Evolutionary conservation across 2,888 invertebrate species (phyloP), one percentile per base, ranked within the genome.

Genomic region (Plagodis dolabraria): DNA sequence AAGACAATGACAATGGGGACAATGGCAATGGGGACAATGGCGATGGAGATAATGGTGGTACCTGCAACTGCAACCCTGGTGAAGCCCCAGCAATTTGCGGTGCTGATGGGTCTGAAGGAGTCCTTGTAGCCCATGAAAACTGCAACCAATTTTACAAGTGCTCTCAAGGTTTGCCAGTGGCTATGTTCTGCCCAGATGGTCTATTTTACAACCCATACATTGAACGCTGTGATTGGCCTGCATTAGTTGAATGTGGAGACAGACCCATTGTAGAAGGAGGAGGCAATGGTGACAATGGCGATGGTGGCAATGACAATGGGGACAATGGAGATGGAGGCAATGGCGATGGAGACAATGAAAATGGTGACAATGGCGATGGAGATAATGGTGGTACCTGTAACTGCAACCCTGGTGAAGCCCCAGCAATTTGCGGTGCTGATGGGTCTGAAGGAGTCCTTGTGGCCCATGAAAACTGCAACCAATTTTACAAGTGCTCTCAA

Each of bases 141-240:
- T 80, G 80, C 50, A 75, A 77, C 49, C 53, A 72, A 54, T 79
- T 75, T 48, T 79, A 76, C 54, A 72, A 67, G 11, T 80, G 80
- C 42, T 48, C 44, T 35, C 54, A 75, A 7, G 68, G 71, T 8
- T 33, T 33, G 0, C 65, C 68, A 7, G 62, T 70, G 8, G 49
- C 64, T 4, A 8, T 66, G 0, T 45, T n/a, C 11, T 70, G 70
- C 44, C 52, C 51, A 7, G 9, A 35, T 11, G 35, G 33, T 36
- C 60, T 69, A 0, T 7, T 69, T 7, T 70, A 67, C 33, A 63
- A 70, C 22, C 65, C 69, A 0, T 45, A 63, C n/a, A 70, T 55
- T 9, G 52, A 73, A 46, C 51, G 57, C 12, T 76, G 77, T 43
- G 75, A 75, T 33, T 78, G 75, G 70, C 70, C 77, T 0, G 36